Evolutionary conservation across 2,113 vertebrate species (phyloP).

Genomic region (Struthidea cinerea): DNA sequence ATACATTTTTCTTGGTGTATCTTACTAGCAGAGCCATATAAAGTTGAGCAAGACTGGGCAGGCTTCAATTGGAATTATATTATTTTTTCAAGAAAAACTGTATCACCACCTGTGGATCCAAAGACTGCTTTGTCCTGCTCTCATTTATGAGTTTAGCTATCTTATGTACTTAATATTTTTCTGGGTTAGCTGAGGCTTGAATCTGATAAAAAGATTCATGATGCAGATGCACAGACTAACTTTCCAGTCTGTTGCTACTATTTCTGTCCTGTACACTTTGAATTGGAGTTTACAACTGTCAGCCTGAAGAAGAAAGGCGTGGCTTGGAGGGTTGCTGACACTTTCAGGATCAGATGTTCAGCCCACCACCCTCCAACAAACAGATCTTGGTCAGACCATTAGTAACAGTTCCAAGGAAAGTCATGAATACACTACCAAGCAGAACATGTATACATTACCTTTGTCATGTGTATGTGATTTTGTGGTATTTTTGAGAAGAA

Average conservation of each 20-base stretch:
- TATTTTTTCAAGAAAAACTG: neutral
- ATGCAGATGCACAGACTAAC: neutral
- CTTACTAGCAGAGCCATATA: neutral
- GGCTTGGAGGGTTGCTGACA: neutral
- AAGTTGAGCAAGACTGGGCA: neutral
- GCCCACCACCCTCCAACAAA: neutral
- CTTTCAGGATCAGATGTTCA: neutral
- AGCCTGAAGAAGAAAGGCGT: neutral
- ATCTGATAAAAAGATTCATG: neutral
- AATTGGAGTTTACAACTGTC: neutral
- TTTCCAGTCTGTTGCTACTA: neutral
- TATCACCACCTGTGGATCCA: rapidly evolving
- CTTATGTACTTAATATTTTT: neutral
- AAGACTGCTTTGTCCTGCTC: neutral
- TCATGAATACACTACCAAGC: neutral
- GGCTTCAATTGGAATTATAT: neutral
- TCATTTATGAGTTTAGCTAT: rapidly evolving
- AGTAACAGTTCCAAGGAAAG: neutral
- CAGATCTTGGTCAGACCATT: neutral
- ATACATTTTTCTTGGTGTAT: neutral
- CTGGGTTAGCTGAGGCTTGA: neutral
- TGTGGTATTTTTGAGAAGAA: neutral
- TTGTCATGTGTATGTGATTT: neutral
- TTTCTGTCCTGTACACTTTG: neutral
- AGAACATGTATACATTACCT: neutral